A percentile compares a stretch with the other conserved stretches of the same genome.
These are phyloP conservation scores for Bembecia ichneumoniformis DNA, from an alignment of 2,888 invertebrate genomes.

Conservation along the genomic window DNA sequence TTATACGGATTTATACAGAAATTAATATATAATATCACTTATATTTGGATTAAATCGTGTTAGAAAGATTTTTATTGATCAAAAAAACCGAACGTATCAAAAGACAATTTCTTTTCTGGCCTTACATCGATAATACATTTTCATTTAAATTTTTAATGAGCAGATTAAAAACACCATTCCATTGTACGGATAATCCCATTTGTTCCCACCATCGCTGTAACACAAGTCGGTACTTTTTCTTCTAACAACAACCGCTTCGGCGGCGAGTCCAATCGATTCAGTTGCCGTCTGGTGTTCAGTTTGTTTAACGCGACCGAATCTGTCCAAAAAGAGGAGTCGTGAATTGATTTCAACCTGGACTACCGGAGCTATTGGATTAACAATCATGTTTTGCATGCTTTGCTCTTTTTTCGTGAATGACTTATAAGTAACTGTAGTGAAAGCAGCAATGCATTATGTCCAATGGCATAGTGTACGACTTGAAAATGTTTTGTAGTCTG, in stretches of 20 bases:
- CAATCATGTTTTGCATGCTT: not conserved
- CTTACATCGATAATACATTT: too few species aligned
- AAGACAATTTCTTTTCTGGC: too few species aligned
- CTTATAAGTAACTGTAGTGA: not conserved
- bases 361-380: not conserved
- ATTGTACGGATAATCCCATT: constrained; percentile 5
- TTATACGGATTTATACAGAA: too few species aligned
- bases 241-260: constrained; percentile 22
- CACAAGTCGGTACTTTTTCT: constrained; percentile 17
- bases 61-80: too few species aligned
- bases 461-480: not conserved
- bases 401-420: not conserved
- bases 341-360: constrained; percentile 46
- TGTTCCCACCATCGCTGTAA: constrained; percentile 21
- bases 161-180: not conserved
- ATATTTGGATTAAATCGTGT: too few species aligned
- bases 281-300: constrained; percentile 40
- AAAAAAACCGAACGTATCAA: too few species aligned
- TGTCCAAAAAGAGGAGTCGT: constrained; percentile 58
- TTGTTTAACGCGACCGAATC: constrained; percentile 60
- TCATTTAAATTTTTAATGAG: not conserved
- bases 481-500: constrained; percentile 17
- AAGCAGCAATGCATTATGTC: not conserved
- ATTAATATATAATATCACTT: too few species aligned
- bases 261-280: constrained; percentile 58